Conservation (phyloP, 2,888 invertebrate species). For the Pomacea canaliculata region DNA sequence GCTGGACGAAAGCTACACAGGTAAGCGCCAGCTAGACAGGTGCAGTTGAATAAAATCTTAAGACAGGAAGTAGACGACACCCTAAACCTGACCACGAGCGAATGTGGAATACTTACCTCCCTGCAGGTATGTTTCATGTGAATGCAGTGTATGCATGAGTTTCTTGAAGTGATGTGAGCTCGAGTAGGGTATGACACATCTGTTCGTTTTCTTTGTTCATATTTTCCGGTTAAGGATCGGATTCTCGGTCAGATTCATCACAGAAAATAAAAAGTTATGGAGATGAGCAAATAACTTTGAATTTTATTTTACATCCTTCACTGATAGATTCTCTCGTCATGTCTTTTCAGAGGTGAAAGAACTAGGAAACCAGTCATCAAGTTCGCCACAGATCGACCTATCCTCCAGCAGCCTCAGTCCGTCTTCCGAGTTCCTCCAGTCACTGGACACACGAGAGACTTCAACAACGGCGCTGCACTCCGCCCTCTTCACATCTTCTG, state of each 20-base stretch:
- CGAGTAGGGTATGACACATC: too few relatives aligned
- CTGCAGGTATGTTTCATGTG: not conserved
- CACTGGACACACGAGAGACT: too few relatives aligned
- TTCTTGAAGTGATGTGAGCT: too few relatives aligned
- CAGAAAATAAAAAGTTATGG: not conserved
- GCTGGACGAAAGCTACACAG: conserved; percentile 27
- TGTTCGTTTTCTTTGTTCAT: not conserved
- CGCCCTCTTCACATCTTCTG: too few relatives aligned
- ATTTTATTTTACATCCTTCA: not conserved
- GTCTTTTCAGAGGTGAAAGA: not conserved
- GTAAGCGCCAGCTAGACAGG: conserved; percentile 5
- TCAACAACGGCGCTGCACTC: too few relatives aligned
- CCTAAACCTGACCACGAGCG: not conserved
- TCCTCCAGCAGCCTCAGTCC: too few relatives aligned
- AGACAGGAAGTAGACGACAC: too few relatives aligned
- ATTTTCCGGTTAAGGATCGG: not conserved
- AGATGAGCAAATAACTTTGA: not conserved
- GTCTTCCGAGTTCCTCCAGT: too few relatives aligned
- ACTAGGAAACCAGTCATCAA: not conserved
- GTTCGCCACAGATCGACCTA: too few relatives aligned
- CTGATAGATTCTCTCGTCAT: not conserved
- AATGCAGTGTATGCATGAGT: too few relatives aligned
- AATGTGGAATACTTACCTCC: not conserved
- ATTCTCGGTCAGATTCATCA: not conserved
- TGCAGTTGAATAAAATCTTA: too few relatives aligned